Evolutionary conservation across 2,113 vertebrate species (phyloP), one percentile per base, ranked within the genome.

Genomic region (Synchiropus splendidus): DNA sequence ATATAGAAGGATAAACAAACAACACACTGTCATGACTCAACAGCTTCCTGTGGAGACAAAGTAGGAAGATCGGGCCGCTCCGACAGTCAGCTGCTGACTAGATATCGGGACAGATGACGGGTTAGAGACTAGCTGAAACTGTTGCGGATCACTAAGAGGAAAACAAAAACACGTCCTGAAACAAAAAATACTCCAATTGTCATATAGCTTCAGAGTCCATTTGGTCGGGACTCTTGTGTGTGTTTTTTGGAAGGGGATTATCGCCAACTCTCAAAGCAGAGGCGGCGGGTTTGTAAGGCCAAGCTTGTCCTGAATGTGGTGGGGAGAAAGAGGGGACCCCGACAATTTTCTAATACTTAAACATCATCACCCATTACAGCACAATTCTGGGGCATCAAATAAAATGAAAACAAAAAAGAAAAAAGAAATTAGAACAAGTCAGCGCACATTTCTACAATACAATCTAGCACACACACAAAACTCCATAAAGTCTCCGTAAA

Each of bases 381-480:
- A 75, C 65, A 71, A 60, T 62, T 69, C 61, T 43, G 56, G 58
- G 64, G 40, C 15, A 15, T 21, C 36, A n/a, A 14, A 16, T 18
- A 42, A 14, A 38, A 62, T 36, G 54, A 31, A 45, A 65, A 43
- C 39, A 42, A 31, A 49, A 9, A 21, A 39, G 11, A 33, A 59
- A 37, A 51, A 34, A 43, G 59, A 40, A n/a, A n/a, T n/a, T n/a
- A n/a, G n/a, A n/a, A 39, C 42, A 41, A 58, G 30, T 54, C 44
- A 61, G 60, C 62, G 58, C 72, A 82, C 58, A 74, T 74, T 62
- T 74, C 79, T 83, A 80, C 72, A 72, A 80, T 70, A 79, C 70
- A 80, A 71, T 72, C 76, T 79, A 79, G 58, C 74, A 76, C 73
- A 77, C 77, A 78, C 74, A 75, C 68, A 77, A 18, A 35, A 16